Conservation (phyloP, 2,888 invertebrate genomes). For the Altica lythri region DNA sequence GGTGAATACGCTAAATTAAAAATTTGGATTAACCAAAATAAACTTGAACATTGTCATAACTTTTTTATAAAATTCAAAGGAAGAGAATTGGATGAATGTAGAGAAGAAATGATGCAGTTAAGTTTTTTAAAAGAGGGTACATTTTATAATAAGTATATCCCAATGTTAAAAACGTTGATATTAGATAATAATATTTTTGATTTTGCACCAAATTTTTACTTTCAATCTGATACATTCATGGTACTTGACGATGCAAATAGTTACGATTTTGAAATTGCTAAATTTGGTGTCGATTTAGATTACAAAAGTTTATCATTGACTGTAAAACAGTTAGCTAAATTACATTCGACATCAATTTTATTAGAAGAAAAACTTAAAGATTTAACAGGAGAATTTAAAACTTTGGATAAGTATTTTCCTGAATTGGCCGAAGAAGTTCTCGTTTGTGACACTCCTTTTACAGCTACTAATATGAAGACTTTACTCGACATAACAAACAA, state of each 20-base stretch:
- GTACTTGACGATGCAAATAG: not conserved
- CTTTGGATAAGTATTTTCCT: not conserved
- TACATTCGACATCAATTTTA: not conserved
- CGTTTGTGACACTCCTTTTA: not conserved
- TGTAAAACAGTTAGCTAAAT: not conserved
- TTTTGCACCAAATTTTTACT: not conserved
- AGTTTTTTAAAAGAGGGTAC: not conserved
- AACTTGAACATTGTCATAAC: not conserved
- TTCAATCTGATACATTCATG: not conserved
- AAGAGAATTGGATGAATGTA: not conserved
- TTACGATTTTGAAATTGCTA: not conserved
- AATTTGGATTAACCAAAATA: not conserved
- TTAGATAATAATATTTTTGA: not conserved
- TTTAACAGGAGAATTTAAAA: not conserved
- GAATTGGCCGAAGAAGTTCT: not conserved
- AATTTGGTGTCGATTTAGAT: not conserved
- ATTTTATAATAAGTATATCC: not conserved
- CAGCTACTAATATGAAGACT: not conserved
- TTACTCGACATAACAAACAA: not conserved
- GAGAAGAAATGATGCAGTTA: not conserved
- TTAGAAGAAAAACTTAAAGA: not conserved
- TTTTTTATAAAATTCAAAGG: not conserved
- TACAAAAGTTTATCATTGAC: not conserved
- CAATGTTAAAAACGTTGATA: not conserved
- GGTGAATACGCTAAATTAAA: conserved; percentile 2